Conservation (phyloP, 2,113 vertebrate species). For the Clarias macrocephalus region DNA sequence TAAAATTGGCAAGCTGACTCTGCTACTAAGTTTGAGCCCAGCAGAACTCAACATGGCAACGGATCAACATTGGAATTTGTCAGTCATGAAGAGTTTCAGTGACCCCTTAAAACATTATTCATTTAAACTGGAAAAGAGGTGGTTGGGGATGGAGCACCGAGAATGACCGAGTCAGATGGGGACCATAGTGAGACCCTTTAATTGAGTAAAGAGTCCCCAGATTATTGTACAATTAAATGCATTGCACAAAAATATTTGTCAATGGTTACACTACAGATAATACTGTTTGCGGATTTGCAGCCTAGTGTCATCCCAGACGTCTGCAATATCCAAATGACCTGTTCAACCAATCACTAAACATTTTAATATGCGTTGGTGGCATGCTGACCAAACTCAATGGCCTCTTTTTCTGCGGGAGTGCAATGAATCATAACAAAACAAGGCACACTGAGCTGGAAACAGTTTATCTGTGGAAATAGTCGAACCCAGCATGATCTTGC, state of each 20-base stretch:
- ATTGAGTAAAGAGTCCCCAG: background rate
- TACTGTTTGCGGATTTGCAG: background rate
- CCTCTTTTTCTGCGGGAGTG: background rate
- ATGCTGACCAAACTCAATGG: background rate
- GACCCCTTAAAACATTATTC: background rate
- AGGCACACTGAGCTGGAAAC: background rate
- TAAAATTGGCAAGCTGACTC: background rate
- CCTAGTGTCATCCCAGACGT: background rate
- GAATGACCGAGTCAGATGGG: background rate
- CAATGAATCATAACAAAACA: background rate
- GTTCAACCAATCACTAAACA: background rate
- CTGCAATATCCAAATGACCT: background rate
- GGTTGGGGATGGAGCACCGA: background rate
- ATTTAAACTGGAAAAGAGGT: background rate
- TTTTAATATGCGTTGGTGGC: background rate
- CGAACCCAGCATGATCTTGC: conserved; percentile 60
- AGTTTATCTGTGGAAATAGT: background rate
- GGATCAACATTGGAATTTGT: background rate
- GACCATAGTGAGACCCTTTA: background rate
- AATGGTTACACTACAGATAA: background rate
- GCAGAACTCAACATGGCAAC: background rate
- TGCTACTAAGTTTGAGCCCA: background rate
- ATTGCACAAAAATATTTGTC: background rate
- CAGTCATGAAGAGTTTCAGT: background rate
- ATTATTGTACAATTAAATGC: background rate